Conservation (phyloP, 2,797 vertebrate genomes). For the Prunella strophiata region DNA sequence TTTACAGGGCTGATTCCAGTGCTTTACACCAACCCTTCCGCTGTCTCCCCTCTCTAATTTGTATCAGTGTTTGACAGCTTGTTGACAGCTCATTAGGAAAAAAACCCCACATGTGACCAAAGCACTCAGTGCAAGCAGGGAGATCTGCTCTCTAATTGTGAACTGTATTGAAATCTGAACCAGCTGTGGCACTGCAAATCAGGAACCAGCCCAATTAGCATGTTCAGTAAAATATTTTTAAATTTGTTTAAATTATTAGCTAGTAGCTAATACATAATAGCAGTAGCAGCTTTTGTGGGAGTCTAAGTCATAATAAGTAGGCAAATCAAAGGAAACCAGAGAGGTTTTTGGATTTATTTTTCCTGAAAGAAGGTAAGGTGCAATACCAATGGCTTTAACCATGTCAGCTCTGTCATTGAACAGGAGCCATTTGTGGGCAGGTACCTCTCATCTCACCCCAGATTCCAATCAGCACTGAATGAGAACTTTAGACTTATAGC, state of each 20-base stretch:
- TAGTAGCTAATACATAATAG: neutral
- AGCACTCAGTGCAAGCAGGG: neutral
- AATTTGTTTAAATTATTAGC: neutral
- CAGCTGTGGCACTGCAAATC: neutral
- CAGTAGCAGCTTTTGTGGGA: neutral
- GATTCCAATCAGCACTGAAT: neutral
- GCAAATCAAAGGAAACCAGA: neutral
- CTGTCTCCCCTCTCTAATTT: constrained; percentile 6
- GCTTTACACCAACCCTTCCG: neutral
- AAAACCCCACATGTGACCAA: neutral
- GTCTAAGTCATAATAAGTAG: neutral
- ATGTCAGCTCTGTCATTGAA: neutral
- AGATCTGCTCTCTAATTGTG: constrained; percentile 8
- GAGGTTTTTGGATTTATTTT: neutral
- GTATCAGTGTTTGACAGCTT: constrained; percentile 27
- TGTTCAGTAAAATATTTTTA: neutral
- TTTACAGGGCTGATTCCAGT: neutral
- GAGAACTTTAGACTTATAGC: neutral
- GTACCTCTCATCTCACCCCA: neutral
- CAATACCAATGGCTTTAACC: neutral
- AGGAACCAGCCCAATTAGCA: constrained; percentile 16
- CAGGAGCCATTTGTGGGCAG: neutral
- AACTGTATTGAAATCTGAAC: neutral
- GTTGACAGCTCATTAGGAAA: constrained; percentile 48
- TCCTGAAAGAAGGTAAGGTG: neutral